phyloP scores from a whole-genome alignment of 2,888 invertebrate genomes.

The Polyommatus iphigenia region DNA sequence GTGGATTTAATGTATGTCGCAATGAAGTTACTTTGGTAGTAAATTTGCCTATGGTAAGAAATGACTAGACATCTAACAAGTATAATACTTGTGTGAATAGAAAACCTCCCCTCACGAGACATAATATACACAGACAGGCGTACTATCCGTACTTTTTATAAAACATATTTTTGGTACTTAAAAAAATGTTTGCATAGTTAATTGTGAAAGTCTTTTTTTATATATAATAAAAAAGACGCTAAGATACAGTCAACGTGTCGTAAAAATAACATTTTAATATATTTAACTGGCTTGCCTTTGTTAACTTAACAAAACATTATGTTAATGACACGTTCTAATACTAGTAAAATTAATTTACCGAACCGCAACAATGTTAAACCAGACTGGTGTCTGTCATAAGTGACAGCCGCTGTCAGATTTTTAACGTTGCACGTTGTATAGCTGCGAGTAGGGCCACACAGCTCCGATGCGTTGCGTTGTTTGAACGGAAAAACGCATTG shows the following conservation, averaged over 20 bases:
- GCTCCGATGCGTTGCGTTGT: neutral
- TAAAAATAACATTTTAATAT: neutral
- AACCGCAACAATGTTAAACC: neutral
- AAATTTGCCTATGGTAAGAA: too few species aligned
- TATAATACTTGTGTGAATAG: too few species aligned
- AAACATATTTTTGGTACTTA: too few species aligned
- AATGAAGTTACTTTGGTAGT: too few species aligned
- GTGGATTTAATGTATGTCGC: too few species aligned
- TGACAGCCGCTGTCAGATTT: constrained; percentile 5
- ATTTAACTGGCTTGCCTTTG: neutral
- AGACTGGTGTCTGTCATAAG: neutral
- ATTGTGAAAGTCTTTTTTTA: too few species aligned
- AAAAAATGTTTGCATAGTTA: too few species aligned
- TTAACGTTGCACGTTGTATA: constrained; percentile 10
- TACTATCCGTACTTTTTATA: too few species aligned
- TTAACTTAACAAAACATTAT: neutral
- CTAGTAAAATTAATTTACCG: neutral
- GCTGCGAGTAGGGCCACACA: neutral
- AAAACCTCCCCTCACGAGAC: too few species aligned
- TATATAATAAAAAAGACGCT: neutral
- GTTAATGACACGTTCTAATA: neutral
- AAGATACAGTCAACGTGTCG: neutral
- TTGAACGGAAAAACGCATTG: neutral
- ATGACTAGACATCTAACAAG: too few species aligned
- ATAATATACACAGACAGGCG: too few species aligned